Evolutionary conservation across 1,140 invertebrate species (phyloP).

Genomic region (Formica exsecta): DNA sequence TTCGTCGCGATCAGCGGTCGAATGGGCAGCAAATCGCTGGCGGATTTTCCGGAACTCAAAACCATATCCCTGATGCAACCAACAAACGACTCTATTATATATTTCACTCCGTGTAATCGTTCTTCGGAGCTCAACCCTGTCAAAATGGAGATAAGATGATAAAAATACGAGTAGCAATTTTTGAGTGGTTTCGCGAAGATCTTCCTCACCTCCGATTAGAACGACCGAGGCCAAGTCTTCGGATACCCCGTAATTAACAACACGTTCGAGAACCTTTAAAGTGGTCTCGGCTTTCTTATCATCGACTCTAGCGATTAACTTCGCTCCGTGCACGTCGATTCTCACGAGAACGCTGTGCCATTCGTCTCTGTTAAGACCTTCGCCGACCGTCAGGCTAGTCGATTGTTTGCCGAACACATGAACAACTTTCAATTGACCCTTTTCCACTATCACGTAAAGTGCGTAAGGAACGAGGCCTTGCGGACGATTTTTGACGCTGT

Average conservation of each 20-base stretch:
- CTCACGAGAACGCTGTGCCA: constrained; percentile 95
- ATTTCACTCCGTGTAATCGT: constrained; percentile 94
- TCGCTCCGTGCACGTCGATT: constrained; percentile 93
- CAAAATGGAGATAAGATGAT: constrained; percentile 10
- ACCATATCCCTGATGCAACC: constrained; percentile 96
- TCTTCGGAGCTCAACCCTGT: constrained; percentile 94
- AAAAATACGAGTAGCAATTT: not conserved
- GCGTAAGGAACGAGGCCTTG: constrained; percentile 93
- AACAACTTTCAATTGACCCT: constrained; percentile 95
- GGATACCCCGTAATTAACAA: constrained; percentile 93
- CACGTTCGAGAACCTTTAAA: constrained; percentile 92
- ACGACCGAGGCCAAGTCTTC: constrained; percentile 94
- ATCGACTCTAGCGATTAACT: constrained; percentile 94
- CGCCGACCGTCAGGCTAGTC: constrained; percentile 94
- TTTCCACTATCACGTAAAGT: constrained; percentile 95
- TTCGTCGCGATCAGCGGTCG: constrained; percentile 93
- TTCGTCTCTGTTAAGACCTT: constrained; percentile 94
- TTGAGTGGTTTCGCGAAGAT: no score
- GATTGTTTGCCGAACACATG: constrained; percentile 95
- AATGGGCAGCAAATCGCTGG: constrained; percentile 92
- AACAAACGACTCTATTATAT: constrained; percentile 96
- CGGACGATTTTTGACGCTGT: constrained; percentile 94
- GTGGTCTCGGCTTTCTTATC: constrained; percentile 92
- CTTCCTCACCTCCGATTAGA: constrained; percentile 93
- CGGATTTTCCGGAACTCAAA: constrained; percentile 93